These are phyloP conservation scores for Solea solea DNA, from an alignment of 2,113 vertebrate species.

Conservation along the genomic window DNA sequence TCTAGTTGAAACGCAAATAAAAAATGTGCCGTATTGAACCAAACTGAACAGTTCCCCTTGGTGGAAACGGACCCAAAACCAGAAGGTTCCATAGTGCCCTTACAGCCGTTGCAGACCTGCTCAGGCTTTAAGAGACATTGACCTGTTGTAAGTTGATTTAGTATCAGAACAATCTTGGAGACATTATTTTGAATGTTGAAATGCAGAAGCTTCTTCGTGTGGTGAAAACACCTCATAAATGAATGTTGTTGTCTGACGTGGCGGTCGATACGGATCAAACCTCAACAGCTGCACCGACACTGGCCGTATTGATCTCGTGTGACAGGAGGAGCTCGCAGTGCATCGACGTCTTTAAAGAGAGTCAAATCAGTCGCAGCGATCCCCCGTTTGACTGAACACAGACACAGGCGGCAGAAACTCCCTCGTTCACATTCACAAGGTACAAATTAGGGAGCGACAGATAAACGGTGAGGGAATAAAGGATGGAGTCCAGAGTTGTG, in stretches of 20 bases:
- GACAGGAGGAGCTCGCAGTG: constrained; percentile 39
- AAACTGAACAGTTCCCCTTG: too few relatives aligned
- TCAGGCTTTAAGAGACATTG: too few relatives aligned
- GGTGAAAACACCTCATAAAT: constrained; percentile 41
- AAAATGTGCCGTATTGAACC: too few relatives aligned
- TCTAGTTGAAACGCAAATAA: too few relatives aligned
- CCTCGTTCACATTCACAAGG: constrained; percentile 52
- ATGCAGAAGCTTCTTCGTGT: neutral
- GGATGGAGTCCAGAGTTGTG: constrained; percentile 44
- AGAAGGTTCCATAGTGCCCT: too few relatives aligned
- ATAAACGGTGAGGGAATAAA: constrained; percentile 54
- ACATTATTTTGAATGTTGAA: too few relatives aligned
- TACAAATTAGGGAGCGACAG: constrained; percentile 57
- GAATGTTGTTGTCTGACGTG: constrained; percentile 48
- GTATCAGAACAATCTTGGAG: too few relatives aligned
- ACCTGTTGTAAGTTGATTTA: too few relatives aligned
- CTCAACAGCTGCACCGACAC: constrained; percentile 65
- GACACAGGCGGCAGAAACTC: constrained; percentile 32
- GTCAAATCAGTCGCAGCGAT: constrained; percentile 41
- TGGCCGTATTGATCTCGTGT: constrained; percentile 60
- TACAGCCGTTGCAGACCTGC: too few relatives aligned
- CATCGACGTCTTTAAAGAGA: constrained; percentile 56
- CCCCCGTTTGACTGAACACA: constrained; percentile 30
- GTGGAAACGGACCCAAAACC: too few relatives aligned
- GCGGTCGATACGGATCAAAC: constrained; percentile 60